Percentiles rank a stretch among this genome's conserved stretches.
Conservation (phyloP, 2,888 invertebrate genomes). For the Harmothoe impar region DNA sequence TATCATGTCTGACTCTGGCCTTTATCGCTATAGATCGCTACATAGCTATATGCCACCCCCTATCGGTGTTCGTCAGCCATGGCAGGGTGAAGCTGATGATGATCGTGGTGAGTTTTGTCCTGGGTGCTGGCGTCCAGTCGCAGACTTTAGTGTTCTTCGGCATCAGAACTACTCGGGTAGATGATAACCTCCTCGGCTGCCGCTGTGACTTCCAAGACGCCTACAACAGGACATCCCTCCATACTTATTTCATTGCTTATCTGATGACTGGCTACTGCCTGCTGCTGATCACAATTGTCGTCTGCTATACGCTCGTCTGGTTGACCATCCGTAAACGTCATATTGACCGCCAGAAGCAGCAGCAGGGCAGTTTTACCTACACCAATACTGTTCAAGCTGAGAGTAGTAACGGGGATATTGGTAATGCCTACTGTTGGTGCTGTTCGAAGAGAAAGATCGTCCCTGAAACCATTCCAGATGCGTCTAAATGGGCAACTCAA, state of each 20-base stretch:
- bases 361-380: not conserved
- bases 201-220: constrained; percentile 4
- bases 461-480: too few species aligned
- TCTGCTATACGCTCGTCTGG: not conserved
- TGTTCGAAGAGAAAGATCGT: too few species aligned
- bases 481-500: too few species aligned
- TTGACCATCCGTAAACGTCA: not conserved
- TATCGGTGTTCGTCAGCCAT: not conserved
- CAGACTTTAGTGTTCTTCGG: not conserved
- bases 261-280: not conserved
- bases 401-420: too few species aligned
- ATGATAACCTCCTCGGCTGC: not conserved
- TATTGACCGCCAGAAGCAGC: not conserved
- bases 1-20: constrained; percentile 15
- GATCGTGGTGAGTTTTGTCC: not conserved
- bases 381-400: too few species aligned
- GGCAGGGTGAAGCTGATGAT: not conserved
- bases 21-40: constrained; percentile 58
- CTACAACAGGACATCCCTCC: not conserved
- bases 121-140: not conserved
- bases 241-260: not conserved
- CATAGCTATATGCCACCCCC: constrained; percentile 56
- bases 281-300: not conserved
- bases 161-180: not conserved
- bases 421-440: too few species aligned